Percentiles rank a stretch among this genome's conserved stretches.
These are phyloP conservation scores for Hexactinellida sp. DNA, from an alignment of 37 sponge, comb jelly and placozoan species.

Conservation along the genomic window DNA sequence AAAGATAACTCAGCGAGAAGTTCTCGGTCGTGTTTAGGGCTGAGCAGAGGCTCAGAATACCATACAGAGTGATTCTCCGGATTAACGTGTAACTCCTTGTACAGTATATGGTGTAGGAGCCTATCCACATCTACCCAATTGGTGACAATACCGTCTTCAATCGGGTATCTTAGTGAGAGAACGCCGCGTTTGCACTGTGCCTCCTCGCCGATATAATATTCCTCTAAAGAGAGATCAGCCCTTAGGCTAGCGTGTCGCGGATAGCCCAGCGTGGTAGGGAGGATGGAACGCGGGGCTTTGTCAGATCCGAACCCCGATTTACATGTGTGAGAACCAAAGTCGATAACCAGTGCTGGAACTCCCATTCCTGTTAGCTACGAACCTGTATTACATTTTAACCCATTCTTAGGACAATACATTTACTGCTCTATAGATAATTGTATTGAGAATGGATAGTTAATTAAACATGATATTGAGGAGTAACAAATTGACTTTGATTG, in stretches of 20 bases:
- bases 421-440: no score
- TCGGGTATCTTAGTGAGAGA: conserved; percentile 44
- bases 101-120: conserved; percentile 52
- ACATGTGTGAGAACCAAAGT: conserved; percentile 47
- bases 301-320: conserved; percentile 54
- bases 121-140: conserved; percentile 54
- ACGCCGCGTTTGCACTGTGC: conserved; percentile 51
- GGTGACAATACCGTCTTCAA: conserved; percentile 43
- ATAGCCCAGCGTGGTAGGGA: conserved; percentile 48
- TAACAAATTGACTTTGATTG: no score
- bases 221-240: conserved; percentile 38
- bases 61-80: conserved; percentile 48
- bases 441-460: no score
- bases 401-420: no score
- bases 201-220: conserved; percentile 46
- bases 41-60: conserved; percentile 47
- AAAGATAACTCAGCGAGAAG: conserved; percentile 54
- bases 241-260: conserved; percentile 47
- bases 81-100: conserved; percentile 47
- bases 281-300: conserved; percentile 46
- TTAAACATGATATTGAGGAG: no score
- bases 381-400: no score
- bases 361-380: conserved; percentile 35
- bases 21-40: conserved; percentile 54
- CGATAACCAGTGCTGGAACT: conserved; percentile 38